phyloP scores from a whole-genome alignment of 92 coral and sea anemone genomes.

The Epizoanthus stellaris region DNA sequence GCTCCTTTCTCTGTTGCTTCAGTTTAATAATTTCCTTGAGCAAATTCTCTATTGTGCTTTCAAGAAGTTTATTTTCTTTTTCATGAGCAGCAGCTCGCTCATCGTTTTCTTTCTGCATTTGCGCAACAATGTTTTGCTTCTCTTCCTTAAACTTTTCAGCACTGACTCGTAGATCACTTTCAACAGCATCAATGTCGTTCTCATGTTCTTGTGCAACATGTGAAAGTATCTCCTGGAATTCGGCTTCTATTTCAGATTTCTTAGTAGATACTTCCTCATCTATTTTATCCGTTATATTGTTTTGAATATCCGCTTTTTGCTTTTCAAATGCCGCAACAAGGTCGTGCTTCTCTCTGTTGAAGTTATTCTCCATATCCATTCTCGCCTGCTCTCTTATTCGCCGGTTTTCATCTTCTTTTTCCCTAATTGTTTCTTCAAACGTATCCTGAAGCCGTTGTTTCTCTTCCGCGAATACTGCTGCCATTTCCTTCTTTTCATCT shows the following conservation, averaged over 20 bases:
- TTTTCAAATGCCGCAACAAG: conserved; percentile 50
- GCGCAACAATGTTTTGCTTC: conserved; percentile 57
- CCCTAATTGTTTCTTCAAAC: conserved; percentile 56
- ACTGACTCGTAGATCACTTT: conserved; percentile 64
- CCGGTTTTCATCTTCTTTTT: conserved; percentile 56
- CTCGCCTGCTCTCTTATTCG: conserved; percentile 29
- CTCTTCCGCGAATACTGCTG: conserved; percentile 55
- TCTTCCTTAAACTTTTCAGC: conserved; percentile 66
- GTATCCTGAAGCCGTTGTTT: conserved; percentile 59
- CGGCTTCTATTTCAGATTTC: conserved; percentile 67
- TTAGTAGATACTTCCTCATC: conserved; percentile 70
- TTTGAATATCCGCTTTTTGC: conserved; percentile 66
- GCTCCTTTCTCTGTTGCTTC: conserved; percentile 84
- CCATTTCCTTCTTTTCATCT: conserved; percentile 69
- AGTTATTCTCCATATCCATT: conserved; percentile 44
- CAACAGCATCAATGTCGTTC: conserved; percentile 69
- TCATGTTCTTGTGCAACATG: conserved; percentile 68
- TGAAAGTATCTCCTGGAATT: conserved; percentile 74
- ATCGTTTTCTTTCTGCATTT: conserved; percentile 68
- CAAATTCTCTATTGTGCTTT: conserved; percentile 76
- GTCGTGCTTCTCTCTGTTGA: conserved; percentile 51
- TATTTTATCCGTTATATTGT: conserved; percentile 51
- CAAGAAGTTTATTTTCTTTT: conserved; percentile 66
- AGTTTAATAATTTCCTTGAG: conserved; percentile 81
- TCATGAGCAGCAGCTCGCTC: conserved; percentile 48